phyloP scores from a whole-genome alignment of 2,113 vertebrate genomes.

The Psephotus haematonotus region DNA sequence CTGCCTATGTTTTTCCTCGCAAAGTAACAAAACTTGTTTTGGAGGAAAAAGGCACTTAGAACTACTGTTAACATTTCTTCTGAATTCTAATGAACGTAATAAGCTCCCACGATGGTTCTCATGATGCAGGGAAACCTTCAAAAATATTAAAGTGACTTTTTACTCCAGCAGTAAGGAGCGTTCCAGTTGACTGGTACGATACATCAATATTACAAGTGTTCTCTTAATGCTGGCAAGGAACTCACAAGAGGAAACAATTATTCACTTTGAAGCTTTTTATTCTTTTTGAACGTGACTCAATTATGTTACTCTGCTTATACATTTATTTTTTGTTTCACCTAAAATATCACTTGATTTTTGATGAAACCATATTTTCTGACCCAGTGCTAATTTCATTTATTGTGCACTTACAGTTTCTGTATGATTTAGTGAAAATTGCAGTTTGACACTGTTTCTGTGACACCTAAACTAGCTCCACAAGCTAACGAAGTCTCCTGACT shows the following conservation, averaged over 20 bases:
- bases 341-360: conserved; percentile 38
- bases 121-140: conserved; percentile 47
- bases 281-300: conserved; percentile 36
- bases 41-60: conserved; percentile 36
- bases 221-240: conserved; percentile 20
- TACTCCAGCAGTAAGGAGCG: conserved; percentile 30
- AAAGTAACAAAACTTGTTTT: conserved; percentile 18
- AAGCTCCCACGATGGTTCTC: conserved; percentile 61
- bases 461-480: not conserved
- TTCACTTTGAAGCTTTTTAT: conserved; percentile 55
- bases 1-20: not conserved
- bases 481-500: not conserved
- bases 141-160: conserved; percentile 56
- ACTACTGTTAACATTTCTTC: conserved; percentile 54
- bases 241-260: conserved; percentile 58
- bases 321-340: conserved; percentile 41
- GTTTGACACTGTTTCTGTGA: not conserved
- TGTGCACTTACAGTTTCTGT: not conserved
- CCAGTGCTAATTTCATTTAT: conserved; percentile 23
- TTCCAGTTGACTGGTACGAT: conserved; percentile 39
- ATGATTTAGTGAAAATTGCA: not conserved
- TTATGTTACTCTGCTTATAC: not conserved
- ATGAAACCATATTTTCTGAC: conserved; percentile 9
- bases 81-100: conserved; percentile 65
- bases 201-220: conserved; percentile 43